phyloP scores from a whole-genome alignment of 2,797 vertebrate genomes.

The Emys orbicularis region DNA sequence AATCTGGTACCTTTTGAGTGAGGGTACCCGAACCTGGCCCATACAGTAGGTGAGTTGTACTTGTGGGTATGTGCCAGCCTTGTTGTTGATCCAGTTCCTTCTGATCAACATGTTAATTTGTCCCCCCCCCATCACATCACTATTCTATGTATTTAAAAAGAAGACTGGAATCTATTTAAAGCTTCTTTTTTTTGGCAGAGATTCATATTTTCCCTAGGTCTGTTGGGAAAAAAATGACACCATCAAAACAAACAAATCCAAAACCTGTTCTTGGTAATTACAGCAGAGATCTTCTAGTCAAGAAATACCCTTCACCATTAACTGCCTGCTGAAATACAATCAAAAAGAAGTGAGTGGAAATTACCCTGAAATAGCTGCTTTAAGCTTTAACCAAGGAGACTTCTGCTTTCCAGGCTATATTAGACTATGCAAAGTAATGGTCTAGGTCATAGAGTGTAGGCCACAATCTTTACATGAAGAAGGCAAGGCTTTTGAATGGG shows the following conservation, averaged over 20 bases:
- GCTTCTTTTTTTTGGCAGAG: neutral
- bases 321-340: conserved; percentile 69
- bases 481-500: neutral
- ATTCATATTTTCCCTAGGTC: neutral
- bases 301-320: conserved; percentile 43
- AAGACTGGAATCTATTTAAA: neutral
- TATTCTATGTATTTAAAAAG: neutral
- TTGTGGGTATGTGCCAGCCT: neutral
- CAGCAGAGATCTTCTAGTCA: conserved; percentile 26
- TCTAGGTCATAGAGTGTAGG: neutral
- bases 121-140: neutral
- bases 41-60: neutral
- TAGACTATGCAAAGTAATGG: neutral
- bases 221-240: neutral
- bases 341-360: conserved; percentile 72
- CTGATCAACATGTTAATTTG: neutral
- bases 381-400: conserved; percentile 8
- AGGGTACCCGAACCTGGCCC: neutral
- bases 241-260: conserved; percentile 5
- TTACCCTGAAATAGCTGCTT: conserved; percentile 62
- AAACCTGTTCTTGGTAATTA: conserved; percentile 54
- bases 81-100: neutral
- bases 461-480: neutral
- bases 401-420: conserved; percentile 42
- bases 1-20: conserved; percentile 16